Evolutionary conservation across 2,888 invertebrate genomes (phyloP).

Genomic region (Eutolmus rufibarbis): DNA sequence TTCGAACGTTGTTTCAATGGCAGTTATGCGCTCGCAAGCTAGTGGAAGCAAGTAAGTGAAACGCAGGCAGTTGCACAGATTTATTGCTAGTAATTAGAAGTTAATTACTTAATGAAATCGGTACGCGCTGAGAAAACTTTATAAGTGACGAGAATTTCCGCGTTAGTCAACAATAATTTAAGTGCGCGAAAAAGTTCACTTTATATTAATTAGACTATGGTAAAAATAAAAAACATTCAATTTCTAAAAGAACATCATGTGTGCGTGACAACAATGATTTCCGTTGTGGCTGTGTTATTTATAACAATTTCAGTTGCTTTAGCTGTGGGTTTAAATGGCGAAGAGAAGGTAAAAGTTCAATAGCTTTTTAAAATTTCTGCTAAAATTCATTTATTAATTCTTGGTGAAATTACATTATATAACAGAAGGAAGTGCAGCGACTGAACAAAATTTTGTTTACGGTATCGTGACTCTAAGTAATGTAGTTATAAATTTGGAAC

Average conservation of each 20-base stretch:
- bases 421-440: too few relatives aligned
- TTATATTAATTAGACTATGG: background rate
- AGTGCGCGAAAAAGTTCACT: background rate
- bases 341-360: background rate
- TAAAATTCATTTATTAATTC: background rate
- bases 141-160: background rate
- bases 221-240: background rate
- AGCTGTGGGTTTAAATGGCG: conserved; percentile 24
- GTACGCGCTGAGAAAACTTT: background rate
- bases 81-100: background rate
- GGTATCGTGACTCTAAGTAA: too few relatives aligned
- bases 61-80: background rate
- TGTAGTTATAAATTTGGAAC: too few relatives aligned
- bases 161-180: background rate
- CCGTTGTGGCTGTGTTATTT: conserved; percentile 30
- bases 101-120: background rate
- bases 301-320: conserved; percentile 37
- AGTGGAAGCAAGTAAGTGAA: background rate
- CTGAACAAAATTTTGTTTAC: too few relatives aligned
- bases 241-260: background rate
- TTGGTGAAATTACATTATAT: background rate
- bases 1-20: background rate
- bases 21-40: background rate
- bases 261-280: conserved; percentile 32
- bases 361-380: background rate